Evolutionary conservation across 2,888 invertebrate species (phyloP).

Genomic region (Gastrophysa polygoni): DNA sequence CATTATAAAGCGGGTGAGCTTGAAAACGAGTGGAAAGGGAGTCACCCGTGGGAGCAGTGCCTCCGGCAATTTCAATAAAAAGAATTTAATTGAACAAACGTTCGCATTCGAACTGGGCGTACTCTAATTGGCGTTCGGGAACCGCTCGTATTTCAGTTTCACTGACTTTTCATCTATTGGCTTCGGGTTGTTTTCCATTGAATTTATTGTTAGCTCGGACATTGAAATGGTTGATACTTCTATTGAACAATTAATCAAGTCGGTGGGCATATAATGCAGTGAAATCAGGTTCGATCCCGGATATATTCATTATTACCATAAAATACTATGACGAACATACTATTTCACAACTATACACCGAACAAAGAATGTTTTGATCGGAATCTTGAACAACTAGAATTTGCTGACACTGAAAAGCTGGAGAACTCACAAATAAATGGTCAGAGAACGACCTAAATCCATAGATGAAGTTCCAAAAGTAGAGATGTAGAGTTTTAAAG

Average conservation of each 20-base stretch:
- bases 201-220: background rate
- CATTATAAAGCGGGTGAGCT: conserved; percentile 1
- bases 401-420: too few relatives aligned
- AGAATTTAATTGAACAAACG: conserved; percentile 22
- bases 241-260: background rate
- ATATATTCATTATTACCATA: background rate
- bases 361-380: too few relatives aligned
- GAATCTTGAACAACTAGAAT: too few relatives aligned
- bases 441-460: too few relatives aligned
- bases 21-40: conserved; percentile 4
- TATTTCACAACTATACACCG: too few relatives aligned
- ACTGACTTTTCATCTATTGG: conserved; percentile 6
- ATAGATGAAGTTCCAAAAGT: too few relatives aligned
- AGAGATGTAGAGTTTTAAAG: too few relatives aligned
- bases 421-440: too few relatives aligned
- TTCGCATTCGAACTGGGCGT: conserved; percentile 9
- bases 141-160: conserved; percentile 9
- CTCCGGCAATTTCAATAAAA: conserved; percentile 17
- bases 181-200: background rate
- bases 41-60: background rate
- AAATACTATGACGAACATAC: too few relatives aligned
- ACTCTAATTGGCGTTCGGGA: conserved; percentile 8
- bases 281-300: background rate
- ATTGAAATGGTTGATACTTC: background rate
- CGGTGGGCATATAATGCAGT: background rate